Base-by-base conservation (phyloP, 2,113 vertebrate genomes). In the Maccullochella peelii region DNA sequence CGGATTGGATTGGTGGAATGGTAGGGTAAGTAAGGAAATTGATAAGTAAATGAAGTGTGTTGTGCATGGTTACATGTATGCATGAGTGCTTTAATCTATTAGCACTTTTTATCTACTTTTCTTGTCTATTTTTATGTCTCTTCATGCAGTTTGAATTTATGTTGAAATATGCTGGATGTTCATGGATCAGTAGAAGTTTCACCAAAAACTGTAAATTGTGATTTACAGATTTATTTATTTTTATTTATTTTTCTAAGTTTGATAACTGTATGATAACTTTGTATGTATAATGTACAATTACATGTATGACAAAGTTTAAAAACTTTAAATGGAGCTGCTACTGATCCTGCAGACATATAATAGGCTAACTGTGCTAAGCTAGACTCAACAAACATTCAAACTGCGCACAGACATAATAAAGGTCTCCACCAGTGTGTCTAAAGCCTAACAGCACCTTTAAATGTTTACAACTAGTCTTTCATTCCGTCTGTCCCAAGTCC, bases 391-490 rank as follows among this genome's bases (percentile, higher is more conserved):
- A 40, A 23, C 20, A 65, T 65, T 69, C 15, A 47, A 67, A 67
- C 40, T 33, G 25, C 6, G 9, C 47, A 7, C 47, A 50, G 47
- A 50, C 20, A 69, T 69, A 7, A 50, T 50, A 33, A 69, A 33
- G 25, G 5, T 33, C 11, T 68, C n/a, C 8, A 49, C n/a, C 0
- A 67, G 12, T 55, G 49, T 71, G 68, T 54, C 20, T 20, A 59
- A 73, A 44, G n/a, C 38, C n/a, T 25, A 25, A 57, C 16, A 2
- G 14, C 81, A 38, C 40, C 33, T 59, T 76, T 47, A 44, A 74
- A 62, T 36, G 25, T 83, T 72, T 25, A 50, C 42, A 59, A 36
- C n/a, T 4, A 23, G 25, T n/a, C 14, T 85, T 54, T 70, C 18
- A 33, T 66, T 49, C 16, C 47, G n/a, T 42, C 69, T 33, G 16